phyloP scores from a whole-genome alignment of 2,888 invertebrate genomes.

The Balanococcus diminutus region DNA sequence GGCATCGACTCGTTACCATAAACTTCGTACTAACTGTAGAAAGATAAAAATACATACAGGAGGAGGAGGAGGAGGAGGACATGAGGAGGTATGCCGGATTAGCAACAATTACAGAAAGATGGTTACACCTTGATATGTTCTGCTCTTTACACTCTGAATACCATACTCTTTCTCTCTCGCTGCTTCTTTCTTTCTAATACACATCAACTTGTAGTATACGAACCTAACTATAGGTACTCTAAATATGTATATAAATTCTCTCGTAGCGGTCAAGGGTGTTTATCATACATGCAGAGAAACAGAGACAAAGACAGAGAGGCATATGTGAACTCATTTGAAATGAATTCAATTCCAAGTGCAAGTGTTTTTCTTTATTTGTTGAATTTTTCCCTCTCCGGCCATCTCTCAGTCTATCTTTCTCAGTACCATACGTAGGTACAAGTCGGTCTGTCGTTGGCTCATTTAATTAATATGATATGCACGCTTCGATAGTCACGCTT shows the following conservation, averaged over 20 bases:
- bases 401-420: not conserved
- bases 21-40: not conserved
- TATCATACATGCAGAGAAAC: too few relatives aligned
- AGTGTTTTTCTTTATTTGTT: slow-evolving; percentile 46
- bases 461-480: slow-evolving; percentile 55
- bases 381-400: too few relatives aligned
- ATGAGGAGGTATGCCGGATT: slow-evolving; percentile 1
- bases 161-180: too few relatives aligned
- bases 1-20: too few relatives aligned
- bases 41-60: not conserved
- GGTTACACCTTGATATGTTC: slow-evolving; percentile 8
- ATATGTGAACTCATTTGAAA: slow-evolving; percentile 50
- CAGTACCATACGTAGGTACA: not conserved
- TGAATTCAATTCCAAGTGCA: slow-evolving; percentile 49
- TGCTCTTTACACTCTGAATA: not conserved
- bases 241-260: not conserved
- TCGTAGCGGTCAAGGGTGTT: slow-evolving; percentile 48
- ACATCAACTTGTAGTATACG: not conserved
- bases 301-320: slow-evolving; percentile 1
- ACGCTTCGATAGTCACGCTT: slow-evolving; percentile 55
- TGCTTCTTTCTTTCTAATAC: not conserved
- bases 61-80: too few relatives aligned
- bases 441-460: slow-evolving; percentile 50
- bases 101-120: slow-evolving; percentile 15
- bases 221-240: not conserved